A percentile compares a stretch with the other conserved stretches of the same genome.
Evolutionary conservation across 2,888 invertebrate genomes (phyloP).

Genomic region (Sinhomidia bicolor): DNA sequence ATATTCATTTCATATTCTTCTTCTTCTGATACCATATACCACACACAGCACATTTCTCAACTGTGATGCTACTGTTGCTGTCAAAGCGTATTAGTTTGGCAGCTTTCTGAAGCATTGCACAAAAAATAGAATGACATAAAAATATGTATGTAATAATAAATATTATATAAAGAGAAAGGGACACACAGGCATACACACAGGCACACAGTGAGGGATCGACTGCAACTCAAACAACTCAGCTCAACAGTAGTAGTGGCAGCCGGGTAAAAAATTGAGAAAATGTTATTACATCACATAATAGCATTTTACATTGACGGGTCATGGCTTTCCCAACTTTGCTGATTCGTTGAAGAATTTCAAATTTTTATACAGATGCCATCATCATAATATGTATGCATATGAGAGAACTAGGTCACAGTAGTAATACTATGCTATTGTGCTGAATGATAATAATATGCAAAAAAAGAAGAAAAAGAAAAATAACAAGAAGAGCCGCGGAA

Average conservation of each 20-base stretch:
- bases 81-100: background rate
- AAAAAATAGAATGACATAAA: background rate
- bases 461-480: background rate
- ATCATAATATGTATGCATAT: too few species aligned
- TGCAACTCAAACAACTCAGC: background rate
- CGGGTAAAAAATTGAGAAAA: background rate
- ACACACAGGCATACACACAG: too few species aligned
- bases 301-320: background rate
- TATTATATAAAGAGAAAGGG: background rate
- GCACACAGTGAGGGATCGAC: background rate
- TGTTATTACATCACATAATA: background rate
- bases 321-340: constrained; percentile 6
- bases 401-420: background rate
- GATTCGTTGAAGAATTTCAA: constrained; percentile 5
- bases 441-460: background rate
- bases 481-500: too few species aligned
- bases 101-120: constrained; percentile 3
- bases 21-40: background rate
- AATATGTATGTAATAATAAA: background rate
- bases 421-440: background rate
- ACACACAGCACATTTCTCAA: too few species aligned
- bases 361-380: background rate
- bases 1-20: constrained; percentile 1
- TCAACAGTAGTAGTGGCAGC: too few species aligned
- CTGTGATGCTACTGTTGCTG: too few species aligned